These are phyloP conservation scores for Epizoanthus rinbou DNA, from an alignment of 92 coral and sea anemone genomes.

Conservation along the genomic window DNA sequence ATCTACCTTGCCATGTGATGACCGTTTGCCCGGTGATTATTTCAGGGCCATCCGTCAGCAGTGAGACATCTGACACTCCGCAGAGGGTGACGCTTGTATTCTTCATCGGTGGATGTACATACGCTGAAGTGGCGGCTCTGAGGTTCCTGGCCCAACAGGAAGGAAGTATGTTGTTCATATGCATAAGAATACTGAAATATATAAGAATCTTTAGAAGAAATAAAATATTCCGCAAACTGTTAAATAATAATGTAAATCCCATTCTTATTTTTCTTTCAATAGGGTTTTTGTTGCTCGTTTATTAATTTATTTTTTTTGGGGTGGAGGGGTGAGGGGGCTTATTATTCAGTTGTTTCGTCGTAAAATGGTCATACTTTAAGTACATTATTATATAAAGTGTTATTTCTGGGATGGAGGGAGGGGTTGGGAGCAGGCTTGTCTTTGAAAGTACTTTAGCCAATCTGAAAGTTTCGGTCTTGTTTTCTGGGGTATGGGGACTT, in stretches of 20 bases:
- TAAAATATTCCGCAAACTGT: neutral
- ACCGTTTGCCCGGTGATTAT: neutral
- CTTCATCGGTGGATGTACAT: constrained; percentile 96
- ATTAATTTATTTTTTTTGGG: no score
- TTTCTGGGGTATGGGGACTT: no score
- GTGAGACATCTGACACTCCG: constrained; percentile 72
- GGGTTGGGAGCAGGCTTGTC: no score
- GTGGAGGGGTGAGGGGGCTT: no score
- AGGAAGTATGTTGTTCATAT: constrained; percentile 67
- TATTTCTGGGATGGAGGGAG: no score
- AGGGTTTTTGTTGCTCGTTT: no score
- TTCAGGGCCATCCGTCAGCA: constrained; percentile 61
- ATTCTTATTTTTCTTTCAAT: neutral
- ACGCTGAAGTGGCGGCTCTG: constrained; percentile 95
- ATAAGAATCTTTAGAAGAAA: neutral
- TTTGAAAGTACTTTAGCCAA: no score
- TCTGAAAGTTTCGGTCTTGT: no score
- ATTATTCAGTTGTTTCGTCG: no score
- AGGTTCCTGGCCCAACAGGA: constrained; percentile 93
- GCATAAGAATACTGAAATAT: neutral
- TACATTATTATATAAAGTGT: no score
- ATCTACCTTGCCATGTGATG: neutral
- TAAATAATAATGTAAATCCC: no score
- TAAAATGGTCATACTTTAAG: no score
- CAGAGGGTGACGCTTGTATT: constrained; percentile 88